Percentiles rank a stretch among this genome's conserved stretches.
These are phyloP conservation scores for Hyperoodon ampullatus DNA, from an alignment of 2,113 vertebrate genomes.

Conservation along the genomic window DNA sequence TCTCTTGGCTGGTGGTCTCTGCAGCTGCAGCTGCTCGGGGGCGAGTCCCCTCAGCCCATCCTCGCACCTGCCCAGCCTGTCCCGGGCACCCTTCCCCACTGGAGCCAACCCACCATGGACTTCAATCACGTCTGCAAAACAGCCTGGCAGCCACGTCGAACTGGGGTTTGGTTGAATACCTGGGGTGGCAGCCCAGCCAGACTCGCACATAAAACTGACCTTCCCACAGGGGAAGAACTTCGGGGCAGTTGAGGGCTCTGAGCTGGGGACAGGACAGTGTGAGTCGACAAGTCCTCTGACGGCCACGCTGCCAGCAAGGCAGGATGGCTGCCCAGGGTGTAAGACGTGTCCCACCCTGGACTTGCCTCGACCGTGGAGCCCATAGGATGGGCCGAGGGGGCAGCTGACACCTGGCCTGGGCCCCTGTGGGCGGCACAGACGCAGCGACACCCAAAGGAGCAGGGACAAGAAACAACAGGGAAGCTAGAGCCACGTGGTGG, in stretches of 20 bases:
- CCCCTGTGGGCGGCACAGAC: background rate
- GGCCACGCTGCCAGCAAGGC: background rate
- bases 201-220: background rate
- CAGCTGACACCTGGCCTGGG: background rate
- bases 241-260: background rate
- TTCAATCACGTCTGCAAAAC: rapidly evolving
- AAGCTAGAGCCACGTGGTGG: no score
- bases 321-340: background rate
- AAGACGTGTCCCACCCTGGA: rapidly evolving
- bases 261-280: background rate
- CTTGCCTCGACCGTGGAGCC: rapidly evolving
- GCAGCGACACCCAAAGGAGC: no score
- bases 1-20: background rate
- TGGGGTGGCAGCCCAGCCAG: background rate
- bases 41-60: background rate
- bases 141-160: rapidly evolving
- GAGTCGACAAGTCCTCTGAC: background rate
- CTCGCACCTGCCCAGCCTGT: background rate
- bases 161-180: background rate
- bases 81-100: background rate
- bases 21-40: background rate
- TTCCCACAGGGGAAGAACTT: background rate
- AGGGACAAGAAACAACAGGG: rapidly evolving
- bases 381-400: background rate
- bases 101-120: background rate